phyloP scores from a whole-genome alignment of 2,797 vertebrate genomes.

The Phylloscopus collybita region DNA sequence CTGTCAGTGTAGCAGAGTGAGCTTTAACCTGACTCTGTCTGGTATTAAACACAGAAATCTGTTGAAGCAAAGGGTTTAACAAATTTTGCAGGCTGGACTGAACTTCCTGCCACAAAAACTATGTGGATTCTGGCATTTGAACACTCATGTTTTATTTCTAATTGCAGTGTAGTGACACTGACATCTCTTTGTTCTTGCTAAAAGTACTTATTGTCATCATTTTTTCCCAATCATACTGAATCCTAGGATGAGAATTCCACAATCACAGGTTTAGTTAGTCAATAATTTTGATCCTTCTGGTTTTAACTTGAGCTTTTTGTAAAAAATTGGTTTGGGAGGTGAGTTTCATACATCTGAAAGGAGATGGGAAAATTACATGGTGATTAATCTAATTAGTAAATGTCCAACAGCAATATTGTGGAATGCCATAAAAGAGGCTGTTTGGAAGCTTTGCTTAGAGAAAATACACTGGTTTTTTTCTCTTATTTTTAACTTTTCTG shows the following conservation, averaged over 20 bases:
- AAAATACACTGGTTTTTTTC: not conserved
- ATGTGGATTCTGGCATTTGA: not conserved
- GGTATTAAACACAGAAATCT: not conserved
- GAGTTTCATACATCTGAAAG: not conserved
- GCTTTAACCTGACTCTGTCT: not conserved
- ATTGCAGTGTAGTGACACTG: fast-evolving
- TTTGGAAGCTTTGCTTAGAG: not conserved
- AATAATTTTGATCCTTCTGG: not conserved
- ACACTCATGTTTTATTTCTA: fast-evolving
- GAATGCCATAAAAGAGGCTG: not conserved
- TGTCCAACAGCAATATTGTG: not conserved
- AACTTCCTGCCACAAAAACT: not conserved
- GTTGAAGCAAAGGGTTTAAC: not conserved
- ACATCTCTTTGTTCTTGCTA: not conserved
- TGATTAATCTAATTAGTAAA: not conserved
- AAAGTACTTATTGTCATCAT: not conserved
- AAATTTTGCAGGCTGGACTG: not conserved
- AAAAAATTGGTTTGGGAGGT: not conserved
- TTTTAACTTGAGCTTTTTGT: not conserved
- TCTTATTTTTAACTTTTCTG: not conserved
- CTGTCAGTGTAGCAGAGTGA: not conserved
- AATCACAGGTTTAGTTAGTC: not conserved
- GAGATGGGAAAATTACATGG: not conserved
- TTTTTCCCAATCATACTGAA: not conserved
- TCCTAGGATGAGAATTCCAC: not conserved